Evolutionary conservation across 2,797 vertebrate species (phyloP).

Genomic region (Delichon dasypus): DNA sequence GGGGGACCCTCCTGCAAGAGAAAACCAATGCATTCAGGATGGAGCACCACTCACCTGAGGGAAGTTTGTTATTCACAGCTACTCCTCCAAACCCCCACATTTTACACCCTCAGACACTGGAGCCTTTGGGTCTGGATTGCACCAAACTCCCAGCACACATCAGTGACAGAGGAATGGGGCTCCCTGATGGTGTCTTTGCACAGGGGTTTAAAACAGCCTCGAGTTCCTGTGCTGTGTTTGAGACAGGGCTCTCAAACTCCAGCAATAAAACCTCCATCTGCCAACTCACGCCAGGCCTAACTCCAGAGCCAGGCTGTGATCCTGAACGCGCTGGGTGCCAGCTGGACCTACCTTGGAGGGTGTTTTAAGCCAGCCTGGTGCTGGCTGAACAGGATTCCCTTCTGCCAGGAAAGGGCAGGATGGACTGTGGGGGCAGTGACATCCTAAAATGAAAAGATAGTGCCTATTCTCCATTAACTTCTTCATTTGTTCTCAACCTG

Average conservation of each 20-base stretch:
- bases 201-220: neutral
- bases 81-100: neutral
- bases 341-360: neutral
- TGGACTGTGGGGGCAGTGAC: conserved; percentile 29
- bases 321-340: neutral
- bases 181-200: neutral
- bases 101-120: neutral
- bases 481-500: neutral
- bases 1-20: conserved; percentile 97
- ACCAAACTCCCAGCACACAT: neutral
- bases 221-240: neutral
- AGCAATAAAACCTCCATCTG: neutral
- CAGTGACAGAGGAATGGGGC: neutral
- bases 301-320: neutral
- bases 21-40: conserved; percentile 77
- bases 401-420: conserved; percentile 43
- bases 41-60: neutral
- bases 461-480: conserved; percentile 13
- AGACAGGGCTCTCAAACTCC: neutral
- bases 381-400: neutral
- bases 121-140: neutral
- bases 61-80: neutral
- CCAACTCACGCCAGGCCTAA: neutral
- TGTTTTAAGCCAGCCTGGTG: neutral
- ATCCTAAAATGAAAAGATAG: conserved; percentile 12